Conservation (phyloP, 2,888 invertebrate species). For the Andricus curvator region DNA sequence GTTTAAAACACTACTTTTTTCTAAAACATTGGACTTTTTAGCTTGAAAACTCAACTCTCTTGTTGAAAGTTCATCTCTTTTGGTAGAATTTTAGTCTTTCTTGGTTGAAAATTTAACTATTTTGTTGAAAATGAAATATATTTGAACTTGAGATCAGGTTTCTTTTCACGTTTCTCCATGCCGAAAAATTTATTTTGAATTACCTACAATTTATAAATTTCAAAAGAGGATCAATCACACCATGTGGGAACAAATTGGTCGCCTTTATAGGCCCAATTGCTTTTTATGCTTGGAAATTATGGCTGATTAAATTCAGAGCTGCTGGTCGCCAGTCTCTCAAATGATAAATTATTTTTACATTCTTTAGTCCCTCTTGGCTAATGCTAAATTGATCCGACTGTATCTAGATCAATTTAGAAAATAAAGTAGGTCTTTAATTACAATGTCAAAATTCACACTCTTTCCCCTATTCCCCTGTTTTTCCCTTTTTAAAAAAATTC, state of each 20-base stretch:
- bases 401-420: background rate
- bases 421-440: background rate
- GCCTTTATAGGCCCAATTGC: constrained; percentile 16
- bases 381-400: background rate
- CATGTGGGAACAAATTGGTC: constrained; percentile 19
- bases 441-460: background rate
- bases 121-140: no score
- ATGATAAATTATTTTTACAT: constrained; percentile 20
- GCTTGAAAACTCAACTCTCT: no score
- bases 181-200: background rate
- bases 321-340: background rate
- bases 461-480: no score
- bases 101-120: no score
- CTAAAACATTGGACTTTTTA: no score
- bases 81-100: no score
- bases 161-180: background rate
- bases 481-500: no score
- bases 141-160: background rate
- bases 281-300: constrained; percentile 27
- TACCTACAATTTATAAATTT: constrained; percentile 1
- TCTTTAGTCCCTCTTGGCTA: constrained; percentile 20
- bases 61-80: no score
- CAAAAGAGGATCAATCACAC: background rate
- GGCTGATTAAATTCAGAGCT: constrained; percentile 13
- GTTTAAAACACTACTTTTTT: no score